Evolutionary conservation across 2,113 vertebrate genomes (phyloP).

Genomic region (Centropus unirufus): DNA sequence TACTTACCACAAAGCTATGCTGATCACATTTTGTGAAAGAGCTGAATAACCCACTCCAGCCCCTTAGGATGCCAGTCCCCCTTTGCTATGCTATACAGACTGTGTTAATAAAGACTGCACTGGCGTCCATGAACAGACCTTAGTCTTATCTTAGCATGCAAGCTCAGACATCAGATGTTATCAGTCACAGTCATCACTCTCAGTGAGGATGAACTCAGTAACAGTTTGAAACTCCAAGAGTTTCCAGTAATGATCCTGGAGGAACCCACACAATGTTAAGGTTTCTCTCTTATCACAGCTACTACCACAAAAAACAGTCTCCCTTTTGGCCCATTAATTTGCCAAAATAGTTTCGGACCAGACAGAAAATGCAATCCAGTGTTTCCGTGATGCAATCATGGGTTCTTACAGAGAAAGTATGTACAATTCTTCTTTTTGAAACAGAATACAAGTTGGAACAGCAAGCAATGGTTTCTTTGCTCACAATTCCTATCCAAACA

Average conservation of each 20-base stretch:
- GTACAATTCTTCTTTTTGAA: not conserved
- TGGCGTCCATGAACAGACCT: not conserved
- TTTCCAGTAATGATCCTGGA: not conserved
- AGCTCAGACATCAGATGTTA: not conserved
- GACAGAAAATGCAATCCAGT: not conserved
- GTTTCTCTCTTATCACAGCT: not conserved
- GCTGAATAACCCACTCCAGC: not conserved
- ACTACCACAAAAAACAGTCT: not conserved
- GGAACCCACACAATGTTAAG: not conserved
- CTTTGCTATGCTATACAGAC: not conserved
- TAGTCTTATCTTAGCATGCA: too few relatives aligned
- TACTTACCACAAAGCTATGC: not conserved
- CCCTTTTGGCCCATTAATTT: not conserved
- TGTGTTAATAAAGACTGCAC: not conserved
- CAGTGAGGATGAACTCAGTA: not conserved
- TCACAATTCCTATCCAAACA: not conserved
- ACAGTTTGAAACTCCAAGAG: not conserved
- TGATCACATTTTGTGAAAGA: not conserved
- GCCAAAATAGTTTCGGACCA: not conserved
- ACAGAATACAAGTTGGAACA: not conserved
- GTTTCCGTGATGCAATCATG: not conserved
- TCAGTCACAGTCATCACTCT: not conserved
- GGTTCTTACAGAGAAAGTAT: not conserved
- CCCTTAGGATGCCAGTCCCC: not conserved
- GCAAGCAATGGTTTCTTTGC: not conserved